Base-by-base conservation (phyloP, 2,888 invertebrate species). In the Ornithoptera alexandrae region DNA sequence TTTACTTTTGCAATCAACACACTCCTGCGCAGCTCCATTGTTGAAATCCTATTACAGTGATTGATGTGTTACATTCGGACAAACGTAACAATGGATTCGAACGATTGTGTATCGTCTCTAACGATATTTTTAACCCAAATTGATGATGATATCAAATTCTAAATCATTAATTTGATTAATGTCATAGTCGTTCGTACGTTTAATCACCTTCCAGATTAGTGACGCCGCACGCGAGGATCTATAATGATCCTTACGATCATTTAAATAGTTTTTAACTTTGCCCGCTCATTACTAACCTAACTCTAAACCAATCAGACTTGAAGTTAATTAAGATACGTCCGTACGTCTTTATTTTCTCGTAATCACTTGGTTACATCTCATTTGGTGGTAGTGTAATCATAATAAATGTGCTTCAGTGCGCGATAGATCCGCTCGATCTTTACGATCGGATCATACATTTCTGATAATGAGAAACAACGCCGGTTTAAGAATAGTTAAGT, bases 121-220 rank as follows among this genome's bases (percentile, higher is more conserved):
- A 88, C 84, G 84, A 86, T 85, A 79, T 84, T 83, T 82, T 83
- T 85, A 86, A 84, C 85, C 87, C 85, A 89, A 46, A 90, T 90
- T 90, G 88, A 90, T 90, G 84, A 89, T 85, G 83, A 85, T 87
- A 88, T 86, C 82, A 82, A 74, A 74, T 69, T 74, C 70, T 75
- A 73, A 77, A 84, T 87, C 89, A 90, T 90, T 86, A 88, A 88
- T 89, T 81, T 79, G 78, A 80, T 77, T 79, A 81, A 82, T 81
- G 82, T 81, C 80, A 81, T 85, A 83, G 85, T 86, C 79, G 79
- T 77, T 85, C 83, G 81, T 76, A 75, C 71, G 71, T 75, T 73
- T 76, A 76, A 76, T 74, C 71, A 71, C 61, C 72, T 72, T 71
- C 68, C 62, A 71, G 53, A 67, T 62, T 73, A 74, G 74, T 74